Evolutionary conservation across 53 echinoderm and acorn worm genomes (phyloP).

Genomic region (Paracentrotus lividus): DNA sequence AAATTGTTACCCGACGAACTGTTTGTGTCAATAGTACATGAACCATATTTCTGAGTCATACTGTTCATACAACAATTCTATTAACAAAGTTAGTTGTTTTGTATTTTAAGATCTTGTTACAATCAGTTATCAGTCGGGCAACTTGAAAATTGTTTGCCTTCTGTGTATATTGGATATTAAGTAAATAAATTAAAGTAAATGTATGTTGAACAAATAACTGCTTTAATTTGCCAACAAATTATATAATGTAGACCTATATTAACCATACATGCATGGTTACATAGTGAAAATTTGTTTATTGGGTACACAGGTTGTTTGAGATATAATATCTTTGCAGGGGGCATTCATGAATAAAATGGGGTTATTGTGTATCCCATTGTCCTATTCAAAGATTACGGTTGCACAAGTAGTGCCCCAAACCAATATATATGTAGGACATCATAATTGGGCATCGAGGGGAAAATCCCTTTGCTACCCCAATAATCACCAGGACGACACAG

Average conservation of each 20-base stretch:
- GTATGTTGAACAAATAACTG: too few species aligned
- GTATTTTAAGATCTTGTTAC: background rate
- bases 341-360: background rate
- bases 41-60: too few species aligned
- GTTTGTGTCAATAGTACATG: background rate
- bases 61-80: too few species aligned
- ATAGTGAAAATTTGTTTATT: too few species aligned
- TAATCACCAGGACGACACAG: background rate
- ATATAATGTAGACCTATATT: too few species aligned
- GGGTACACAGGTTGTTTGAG: background rate
- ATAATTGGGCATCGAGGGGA: background rate
- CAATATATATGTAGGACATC: background rate
- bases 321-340: background rate
- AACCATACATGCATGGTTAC: too few species aligned
- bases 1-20: background rate
- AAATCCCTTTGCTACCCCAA: background rate
- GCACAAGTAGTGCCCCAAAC: background rate
- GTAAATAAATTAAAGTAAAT: too few species aligned
- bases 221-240: too few species aligned
- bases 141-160: too few species aligned
- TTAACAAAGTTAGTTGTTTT: background rate
- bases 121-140: too few species aligned
- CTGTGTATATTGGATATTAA: too few species aligned
- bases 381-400: background rate
- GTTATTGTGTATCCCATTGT: background rate